phyloP scores from a whole-genome alignment of 1,140 invertebrate genomes.

The Aphelenchoides besseyi region DNA sequence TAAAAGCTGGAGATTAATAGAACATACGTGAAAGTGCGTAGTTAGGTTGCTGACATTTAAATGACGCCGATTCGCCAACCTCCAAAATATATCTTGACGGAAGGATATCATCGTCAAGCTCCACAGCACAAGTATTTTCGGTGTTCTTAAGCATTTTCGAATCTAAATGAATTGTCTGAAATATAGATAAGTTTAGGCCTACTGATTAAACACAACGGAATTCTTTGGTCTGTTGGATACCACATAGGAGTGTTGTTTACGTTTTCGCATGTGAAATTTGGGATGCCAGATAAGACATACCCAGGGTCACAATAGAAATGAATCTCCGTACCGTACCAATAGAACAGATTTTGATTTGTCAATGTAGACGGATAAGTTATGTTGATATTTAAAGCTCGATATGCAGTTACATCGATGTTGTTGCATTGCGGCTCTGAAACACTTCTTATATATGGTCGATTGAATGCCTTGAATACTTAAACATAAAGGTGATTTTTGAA shows the following conservation, averaged over 20 bases:
- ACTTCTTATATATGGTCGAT: background rate
- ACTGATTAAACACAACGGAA: background rate
- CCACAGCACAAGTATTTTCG: background rate
- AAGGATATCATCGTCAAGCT: background rate
- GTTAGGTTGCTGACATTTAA: conserved; percentile 30
- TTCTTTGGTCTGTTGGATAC: background rate
- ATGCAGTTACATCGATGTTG: background rate
- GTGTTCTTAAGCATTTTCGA: background rate
- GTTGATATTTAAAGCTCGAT: background rate
- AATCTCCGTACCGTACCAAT: no score
- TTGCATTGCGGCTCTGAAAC: conserved; percentile 8
- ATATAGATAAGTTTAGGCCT: background rate
- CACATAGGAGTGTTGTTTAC: background rate
- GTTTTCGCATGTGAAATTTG: background rate
- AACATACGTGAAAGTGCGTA: conserved; percentile 19
- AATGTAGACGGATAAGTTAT: background rate
- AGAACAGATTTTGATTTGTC: no score
- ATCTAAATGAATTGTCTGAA: background rate
- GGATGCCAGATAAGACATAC: no score
- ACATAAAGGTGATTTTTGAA: background rate
- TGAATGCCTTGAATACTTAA: background rate
- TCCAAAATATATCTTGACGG: conserved; percentile 1
- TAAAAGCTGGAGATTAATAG: background rate
- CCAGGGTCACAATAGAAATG: no score
- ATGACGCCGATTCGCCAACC: conserved; percentile 16